These are phyloP conservation scores for Odontocolon sp. DNA, from an alignment of 2,888 invertebrate species.

Conservation along the genomic window DNA sequence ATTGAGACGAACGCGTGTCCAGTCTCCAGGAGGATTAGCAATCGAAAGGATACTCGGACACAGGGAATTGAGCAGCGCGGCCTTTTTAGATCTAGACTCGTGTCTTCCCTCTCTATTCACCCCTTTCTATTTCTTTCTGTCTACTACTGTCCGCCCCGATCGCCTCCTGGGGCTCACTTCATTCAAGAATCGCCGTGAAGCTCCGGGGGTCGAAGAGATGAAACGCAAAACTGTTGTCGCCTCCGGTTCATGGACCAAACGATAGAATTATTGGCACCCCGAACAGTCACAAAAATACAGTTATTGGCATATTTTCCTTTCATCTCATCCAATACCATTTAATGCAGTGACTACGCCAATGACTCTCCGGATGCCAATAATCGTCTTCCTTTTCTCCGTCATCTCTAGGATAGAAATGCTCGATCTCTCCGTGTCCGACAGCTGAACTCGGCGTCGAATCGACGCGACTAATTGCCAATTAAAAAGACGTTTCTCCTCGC, in stretches of 20 bases:
- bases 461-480: slow-evolving; percentile 80
- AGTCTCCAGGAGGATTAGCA: slow-evolving; percentile 40
- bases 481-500: slow-evolving; percentile 75
- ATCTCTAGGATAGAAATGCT: no score
- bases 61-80: neutral
- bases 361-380: no score
- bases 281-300: no score
- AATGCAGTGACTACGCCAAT: no score
- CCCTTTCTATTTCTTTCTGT: slow-evolving; percentile 17
- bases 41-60: slow-evolving; percentile 38
- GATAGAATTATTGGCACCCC: no score
- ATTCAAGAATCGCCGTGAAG: slow-evolving; percentile 7
- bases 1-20: slow-evolving; percentile 20
- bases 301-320: no score
- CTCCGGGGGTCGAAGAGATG: slow-evolving; percentile 13
- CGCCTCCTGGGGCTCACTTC: slow-evolving; percentile 16
- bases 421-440: slow-evolving; percentile 67
- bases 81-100: slow-evolving; percentile 37
- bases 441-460: slow-evolving; percentile 73
- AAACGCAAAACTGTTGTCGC: slow-evolving; percentile 10
- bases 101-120: slow-evolving; percentile 47
- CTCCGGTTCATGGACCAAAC: no score
- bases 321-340: no score
- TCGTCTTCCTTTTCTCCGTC: no score
- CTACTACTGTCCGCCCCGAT: neutral